A percentile compares a stretch with the other conserved stretches of the same genome.
Conservation (phyloP, 1,140 invertebrate species). For the Lepidurus apus region DNA sequence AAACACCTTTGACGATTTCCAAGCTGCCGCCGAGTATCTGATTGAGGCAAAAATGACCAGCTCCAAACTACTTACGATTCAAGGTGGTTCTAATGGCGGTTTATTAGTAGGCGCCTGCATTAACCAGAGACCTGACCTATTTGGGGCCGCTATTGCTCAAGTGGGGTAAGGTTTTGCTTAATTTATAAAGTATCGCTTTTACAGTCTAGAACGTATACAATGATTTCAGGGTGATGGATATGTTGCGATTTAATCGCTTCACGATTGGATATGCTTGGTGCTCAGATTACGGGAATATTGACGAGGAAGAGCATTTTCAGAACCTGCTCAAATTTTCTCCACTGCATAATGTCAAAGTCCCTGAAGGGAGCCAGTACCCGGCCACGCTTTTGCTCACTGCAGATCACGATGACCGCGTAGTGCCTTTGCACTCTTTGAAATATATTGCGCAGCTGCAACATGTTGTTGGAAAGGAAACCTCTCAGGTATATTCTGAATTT, state of each 20-base stretch:
- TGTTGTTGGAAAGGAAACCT: slow-evolving; percentile 54
- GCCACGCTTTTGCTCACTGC: slow-evolving; percentile 84
- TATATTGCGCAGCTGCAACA: slow-evolving; percentile 87
- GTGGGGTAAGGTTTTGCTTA: slow-evolving; percentile 65
- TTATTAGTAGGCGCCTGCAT: slow-evolving; percentile 84
- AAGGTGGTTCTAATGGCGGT: slow-evolving; percentile 95
- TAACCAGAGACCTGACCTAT: slow-evolving; percentile 93
- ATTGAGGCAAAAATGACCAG: slow-evolving; percentile 75
- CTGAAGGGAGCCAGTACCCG: slow-evolving; percentile 71
- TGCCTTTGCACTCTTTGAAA: slow-evolving; percentile 92
- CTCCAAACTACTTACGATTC: slow-evolving; percentile 70
- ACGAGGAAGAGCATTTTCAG: slow-evolving; percentile 80
- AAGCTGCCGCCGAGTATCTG: slow-evolving; percentile 84
- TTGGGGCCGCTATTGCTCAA: slow-evolving; percentile 82
- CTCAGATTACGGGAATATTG: slow-evolving; percentile 90
- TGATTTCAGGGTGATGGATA: slow-evolving; percentile 81
- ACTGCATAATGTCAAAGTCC: slow-evolving; percentile 80
- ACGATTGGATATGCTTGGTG: slow-evolving; percentile 96
- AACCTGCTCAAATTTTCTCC: slow-evolving; percentile 90
- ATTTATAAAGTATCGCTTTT: background rate
- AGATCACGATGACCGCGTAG: slow-evolving; percentile 97
- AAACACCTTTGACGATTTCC: slow-evolving; percentile 97
- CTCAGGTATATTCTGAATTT: slow-evolving; percentile 46
- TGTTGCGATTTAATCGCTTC: slow-evolving; percentile 96
- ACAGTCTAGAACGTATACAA: slow-evolving; percentile 24